A percentile compares a stretch with the other conserved stretches of the same genome.
phyloP scores from a whole-genome alignment of 2,888 invertebrate genomes.

The Ernsta delagoae region DNA sequence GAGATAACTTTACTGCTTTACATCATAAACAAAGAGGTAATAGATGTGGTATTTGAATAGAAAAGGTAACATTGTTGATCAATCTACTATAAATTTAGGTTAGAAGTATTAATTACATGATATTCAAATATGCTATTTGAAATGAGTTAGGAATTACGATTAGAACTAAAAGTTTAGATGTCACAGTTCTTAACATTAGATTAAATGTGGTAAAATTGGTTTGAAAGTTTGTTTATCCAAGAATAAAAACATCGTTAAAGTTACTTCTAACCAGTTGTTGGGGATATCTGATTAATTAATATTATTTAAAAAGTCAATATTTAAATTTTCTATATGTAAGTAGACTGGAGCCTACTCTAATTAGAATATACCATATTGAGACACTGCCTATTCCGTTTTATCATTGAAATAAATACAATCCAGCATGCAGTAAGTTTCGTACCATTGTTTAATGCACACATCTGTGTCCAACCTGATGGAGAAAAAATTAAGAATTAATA shows the following conservation, averaged over 20 bases:
- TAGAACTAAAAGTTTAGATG: no score
- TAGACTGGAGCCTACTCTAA: constrained; percentile 33
- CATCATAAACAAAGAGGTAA: constrained; percentile 39
- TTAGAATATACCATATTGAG: constrained; percentile 53
- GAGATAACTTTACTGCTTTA: constrained; percentile 44
- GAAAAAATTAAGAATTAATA: background rate
- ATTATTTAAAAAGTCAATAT: constrained; percentile 18
- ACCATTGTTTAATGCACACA: constrained; percentile 79
- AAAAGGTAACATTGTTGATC: constrained; percentile 8
- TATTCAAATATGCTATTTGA: constrained; percentile 14
- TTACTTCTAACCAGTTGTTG: constrained; percentile 16
- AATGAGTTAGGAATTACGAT: no score
- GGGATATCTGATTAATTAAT: constrained; percentile 39
- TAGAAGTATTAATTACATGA: constrained; percentile 4
- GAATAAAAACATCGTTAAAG: background rate
- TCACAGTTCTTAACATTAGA: background rate
- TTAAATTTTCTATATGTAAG: constrained; percentile 25
- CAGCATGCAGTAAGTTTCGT: constrained; percentile 75
- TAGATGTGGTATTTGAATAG: constrained; percentile 14
- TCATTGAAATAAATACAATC: constrained; percentile 62
- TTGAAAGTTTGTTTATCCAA: background rate
- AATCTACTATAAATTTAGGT: constrained; percentile 10
- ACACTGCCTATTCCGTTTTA: constrained; percentile 63
- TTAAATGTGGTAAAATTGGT: background rate
- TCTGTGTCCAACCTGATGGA: constrained; percentile 61